Base-by-base conservation (phyloP, 2,113 vertebrate species). In the Phainopepla nitens region DNA sequence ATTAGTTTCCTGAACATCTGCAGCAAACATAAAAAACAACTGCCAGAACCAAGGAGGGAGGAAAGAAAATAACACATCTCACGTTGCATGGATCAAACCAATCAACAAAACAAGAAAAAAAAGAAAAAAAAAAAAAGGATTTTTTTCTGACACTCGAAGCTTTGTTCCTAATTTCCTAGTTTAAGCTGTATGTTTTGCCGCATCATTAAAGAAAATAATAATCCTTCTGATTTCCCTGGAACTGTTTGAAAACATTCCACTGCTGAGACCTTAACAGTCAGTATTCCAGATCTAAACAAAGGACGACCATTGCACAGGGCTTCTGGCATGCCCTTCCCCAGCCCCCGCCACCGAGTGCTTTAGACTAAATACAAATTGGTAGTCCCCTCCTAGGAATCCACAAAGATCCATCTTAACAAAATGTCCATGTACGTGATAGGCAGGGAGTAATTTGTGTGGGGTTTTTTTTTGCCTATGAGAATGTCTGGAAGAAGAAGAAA, bases 1-100 rank as follows among this genome's bases (percentile, higher is more conserved):
- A 94, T 94, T 73, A 50, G 64, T 96, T 97, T 97, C 97, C 97
- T 96, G 96, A 98, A 97, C 96, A 97, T 98, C 96, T 97, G 97
- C 90, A 80, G 90, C 76, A 83, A 94, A 91, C 83, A 92, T 71
- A 89, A 95, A 97, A 93, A 96, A 62, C 64, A 91, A 73, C 73
- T 90, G 61, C 76, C 78, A 75, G 77, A 77, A 78, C 66, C 50
- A 44, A 15, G 27, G 45, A 65, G 65, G 60, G 54, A 54, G 50
- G 42, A 35, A 69, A 49, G 42, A 53, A 20, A 68, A 83, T 22
- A 95, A 78, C 84, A 90, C 51, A 61, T 79, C 82, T 97, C 82
- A 71, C 1, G 0, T 57, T 82, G 68, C 97, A 77, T 11, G 66
- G 75, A 91, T 79, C 78, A 94, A 96, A 96, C 73, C 50, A 97